Percentiles rank a stretch among this genome's conserved stretches.
phyloP scores from a whole-genome alignment of 2,797 vertebrate genomes.

The Numenius phaeopus region DNA sequence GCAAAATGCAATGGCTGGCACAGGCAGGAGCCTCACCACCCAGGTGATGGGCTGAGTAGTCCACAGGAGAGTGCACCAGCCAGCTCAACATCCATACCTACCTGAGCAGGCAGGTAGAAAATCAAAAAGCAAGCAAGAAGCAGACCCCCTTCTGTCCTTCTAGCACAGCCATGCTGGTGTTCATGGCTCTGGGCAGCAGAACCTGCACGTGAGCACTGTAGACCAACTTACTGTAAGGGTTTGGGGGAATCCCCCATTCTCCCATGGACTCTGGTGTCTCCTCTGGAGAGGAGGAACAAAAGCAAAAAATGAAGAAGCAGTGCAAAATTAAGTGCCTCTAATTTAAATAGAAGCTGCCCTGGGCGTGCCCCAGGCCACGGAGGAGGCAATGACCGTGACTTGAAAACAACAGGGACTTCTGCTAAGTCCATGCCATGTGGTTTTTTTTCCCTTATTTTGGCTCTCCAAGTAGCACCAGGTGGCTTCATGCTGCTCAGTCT shows the following conservation, averaged over 20 bases:
- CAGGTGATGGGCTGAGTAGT: background rate
- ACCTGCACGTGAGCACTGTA: accelerated
- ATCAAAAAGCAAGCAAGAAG: background rate
- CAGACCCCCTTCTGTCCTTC: background rate
- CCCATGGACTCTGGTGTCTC: background rate
- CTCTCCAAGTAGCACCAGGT: conserved; percentile 31
- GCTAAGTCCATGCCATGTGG: background rate
- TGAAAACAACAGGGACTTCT: background rate
- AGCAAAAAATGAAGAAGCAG: background rate
- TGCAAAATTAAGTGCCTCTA: background rate
- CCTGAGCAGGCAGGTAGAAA: background rate
- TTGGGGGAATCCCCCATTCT: background rate
- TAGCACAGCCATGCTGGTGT: background rate
- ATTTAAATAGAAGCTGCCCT: background rate
- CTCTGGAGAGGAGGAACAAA: background rate
- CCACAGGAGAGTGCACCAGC: background rate
- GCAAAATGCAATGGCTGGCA: background rate
- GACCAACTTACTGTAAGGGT: background rate
- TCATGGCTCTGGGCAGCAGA: background rate
- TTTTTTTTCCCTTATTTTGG: background rate
- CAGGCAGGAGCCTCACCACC: background rate
- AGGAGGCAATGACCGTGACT: background rate
- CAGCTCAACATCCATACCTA: background rate
- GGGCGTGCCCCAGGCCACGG: background rate
- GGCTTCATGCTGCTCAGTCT: background rate